These are phyloP conservation scores for Euwallacea fornicatus DNA, from an alignment of 1,140 invertebrate species.

Conservation along the genomic window DNA sequence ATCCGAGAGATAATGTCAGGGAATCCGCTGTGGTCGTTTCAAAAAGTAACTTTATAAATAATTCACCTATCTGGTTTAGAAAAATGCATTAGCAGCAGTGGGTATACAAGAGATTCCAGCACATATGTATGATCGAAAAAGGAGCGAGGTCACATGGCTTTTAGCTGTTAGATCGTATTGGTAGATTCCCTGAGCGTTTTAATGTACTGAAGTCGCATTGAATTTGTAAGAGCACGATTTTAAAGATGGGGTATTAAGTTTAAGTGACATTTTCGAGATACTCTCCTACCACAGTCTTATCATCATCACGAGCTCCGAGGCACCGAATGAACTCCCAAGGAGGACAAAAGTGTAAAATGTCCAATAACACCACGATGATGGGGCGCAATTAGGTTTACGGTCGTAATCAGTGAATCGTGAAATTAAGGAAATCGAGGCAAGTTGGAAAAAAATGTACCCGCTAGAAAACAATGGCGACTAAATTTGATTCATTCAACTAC, in stretches of 20 bases:
- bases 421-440: conserved; percentile 17
- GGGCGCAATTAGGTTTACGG: conserved; percentile 10
- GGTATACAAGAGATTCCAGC: conserved; percentile 7
- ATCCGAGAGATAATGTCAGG: conserved; percentile 22
- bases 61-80: conserved; percentile 31
- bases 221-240: conserved; percentile 6
- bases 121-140: conserved; percentile 18
- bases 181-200: conserved; percentile 19
- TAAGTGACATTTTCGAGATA: conserved; percentile 2
- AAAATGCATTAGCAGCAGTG: conserved; percentile 27
- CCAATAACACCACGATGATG: neutral
- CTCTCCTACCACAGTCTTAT: neutral
- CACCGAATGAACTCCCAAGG: too few species aligned
- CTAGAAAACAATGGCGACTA: conserved; percentile 13
- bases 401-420: conserved; percentile 18
- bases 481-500: conserved; percentile 17
- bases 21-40: conserved; percentile 15
- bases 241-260: neutral
- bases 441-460: conserved; percentile 17
- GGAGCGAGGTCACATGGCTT: conserved; percentile 25
- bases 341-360: neutral
- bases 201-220: conserved; percentile 4
- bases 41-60: conserved; percentile 28
- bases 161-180: conserved; percentile 26
- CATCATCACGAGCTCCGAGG: too few species aligned